Evolutionary conservation across 2,113 vertebrate species (phyloP).

Genomic region (Anser cygnoides): DNA sequence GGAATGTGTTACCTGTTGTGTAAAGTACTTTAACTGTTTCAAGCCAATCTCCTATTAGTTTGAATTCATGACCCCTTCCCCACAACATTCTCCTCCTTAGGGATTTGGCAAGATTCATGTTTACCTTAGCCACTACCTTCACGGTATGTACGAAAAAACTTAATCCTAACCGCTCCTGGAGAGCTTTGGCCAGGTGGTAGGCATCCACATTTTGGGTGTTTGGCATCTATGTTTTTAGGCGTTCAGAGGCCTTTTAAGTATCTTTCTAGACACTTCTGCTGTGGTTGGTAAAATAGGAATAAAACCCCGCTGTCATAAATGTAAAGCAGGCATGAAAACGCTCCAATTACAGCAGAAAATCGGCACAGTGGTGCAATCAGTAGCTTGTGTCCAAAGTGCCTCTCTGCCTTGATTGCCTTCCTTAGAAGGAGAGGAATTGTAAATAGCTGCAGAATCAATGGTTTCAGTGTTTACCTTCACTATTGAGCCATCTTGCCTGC

Average conservation of each 20-base stretch:
- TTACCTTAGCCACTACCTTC: no score
- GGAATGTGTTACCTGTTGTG: not conserved
- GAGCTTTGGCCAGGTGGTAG: not conserved
- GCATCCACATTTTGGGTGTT: not conserved
- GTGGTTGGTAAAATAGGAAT: not conserved
- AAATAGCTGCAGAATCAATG: fast-evolving
- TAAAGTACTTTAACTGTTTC: not conserved
- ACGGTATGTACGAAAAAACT: fast-evolving
- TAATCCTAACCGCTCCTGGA: not conserved
- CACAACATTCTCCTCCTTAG: fast-evolving
- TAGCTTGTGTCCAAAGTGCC: fast-evolving
- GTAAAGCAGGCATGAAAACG: not conserved
- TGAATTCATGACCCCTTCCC: no score
- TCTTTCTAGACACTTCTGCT: not conserved
- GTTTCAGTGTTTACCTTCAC: not conserved
- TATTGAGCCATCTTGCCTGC: not conserved
- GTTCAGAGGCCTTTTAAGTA: not conserved
- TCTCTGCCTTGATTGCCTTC: fast-evolving
- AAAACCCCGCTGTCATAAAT: not conserved
- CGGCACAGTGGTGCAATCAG: fast-evolving
- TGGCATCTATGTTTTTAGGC: no score
- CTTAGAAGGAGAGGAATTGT: no score
- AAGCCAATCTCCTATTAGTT: not conserved
- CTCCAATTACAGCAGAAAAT: fast-evolving
- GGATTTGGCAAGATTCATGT: fast-evolving